These are phyloP conservation scores for Candoia aspera DNA, from an alignment of 2,113 vertebrate species.

Conservation along the genomic window DNA sequence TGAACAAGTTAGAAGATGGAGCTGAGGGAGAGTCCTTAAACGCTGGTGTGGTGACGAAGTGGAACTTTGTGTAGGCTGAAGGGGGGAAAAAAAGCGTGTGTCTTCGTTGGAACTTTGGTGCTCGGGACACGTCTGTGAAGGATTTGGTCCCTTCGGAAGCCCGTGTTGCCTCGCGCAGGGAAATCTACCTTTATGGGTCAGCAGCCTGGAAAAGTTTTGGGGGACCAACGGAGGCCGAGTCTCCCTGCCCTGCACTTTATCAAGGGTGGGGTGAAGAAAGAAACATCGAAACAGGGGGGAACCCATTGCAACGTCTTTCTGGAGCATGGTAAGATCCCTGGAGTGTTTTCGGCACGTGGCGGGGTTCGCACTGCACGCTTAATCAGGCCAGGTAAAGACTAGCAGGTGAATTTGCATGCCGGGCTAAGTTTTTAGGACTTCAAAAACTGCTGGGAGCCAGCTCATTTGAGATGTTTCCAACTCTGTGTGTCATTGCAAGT, in stretches of 20 bases:
- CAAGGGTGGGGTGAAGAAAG: conserved; percentile 87
- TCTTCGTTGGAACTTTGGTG: conserved; percentile 35
- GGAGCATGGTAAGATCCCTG: conserved; percentile 85
- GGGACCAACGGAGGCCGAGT: conserved; percentile 98
- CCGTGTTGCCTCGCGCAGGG: conserved; percentile 57
- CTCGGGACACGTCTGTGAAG: conserved; percentile 21
- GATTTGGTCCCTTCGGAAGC: conserved; percentile 49
- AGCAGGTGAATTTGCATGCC: background rate
- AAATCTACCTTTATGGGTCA: conserved; percentile 96
- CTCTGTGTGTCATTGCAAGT: no score
- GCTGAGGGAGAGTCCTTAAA: background rate
- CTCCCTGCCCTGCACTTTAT: conserved; percentile 94
- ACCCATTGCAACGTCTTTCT: conserved; percentile 91
- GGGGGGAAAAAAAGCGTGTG: background rate
- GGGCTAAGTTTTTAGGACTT: background rate
- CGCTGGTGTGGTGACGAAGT: conserved; percentile 11
- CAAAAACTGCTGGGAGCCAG: background rate
- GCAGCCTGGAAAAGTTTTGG: conserved; percentile 97
- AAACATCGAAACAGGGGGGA: conserved; percentile 84
- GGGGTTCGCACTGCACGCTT: background rate
- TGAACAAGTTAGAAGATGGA: background rate
- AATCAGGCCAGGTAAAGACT: background rate
- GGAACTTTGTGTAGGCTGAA: conserved; percentile 24
- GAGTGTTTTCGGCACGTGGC: background rate
- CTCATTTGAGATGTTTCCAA: no score